These are phyloP conservation scores for Xiphydria camelus DNA, from an alignment of 2,888 invertebrate species.

Conservation along the genomic window DNA sequence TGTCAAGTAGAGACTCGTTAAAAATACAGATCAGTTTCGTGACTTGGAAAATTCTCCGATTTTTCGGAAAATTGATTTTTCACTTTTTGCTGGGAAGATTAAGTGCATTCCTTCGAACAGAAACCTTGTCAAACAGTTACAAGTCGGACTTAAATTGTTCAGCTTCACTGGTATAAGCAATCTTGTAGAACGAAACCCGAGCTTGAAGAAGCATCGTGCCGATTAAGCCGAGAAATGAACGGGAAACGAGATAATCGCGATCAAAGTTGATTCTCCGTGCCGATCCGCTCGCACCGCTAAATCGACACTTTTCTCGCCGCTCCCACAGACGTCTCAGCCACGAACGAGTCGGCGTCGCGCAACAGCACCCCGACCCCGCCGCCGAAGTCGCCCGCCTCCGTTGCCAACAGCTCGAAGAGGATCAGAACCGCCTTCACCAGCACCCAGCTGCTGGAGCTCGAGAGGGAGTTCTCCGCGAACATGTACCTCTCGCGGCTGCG, in stretches of 20 bases:
- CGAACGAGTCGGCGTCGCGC: constrained; percentile 60
- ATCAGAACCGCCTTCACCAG: constrained; percentile 94
- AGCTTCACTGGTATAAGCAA: too few species aligned
- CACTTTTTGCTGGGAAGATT: too few species aligned
- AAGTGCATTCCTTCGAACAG: too few species aligned
- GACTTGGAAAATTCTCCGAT: too few species aligned
- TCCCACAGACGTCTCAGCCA: constrained; percentile 43
- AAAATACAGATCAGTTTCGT: too few species aligned
- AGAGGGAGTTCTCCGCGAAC: constrained; percentile 81
- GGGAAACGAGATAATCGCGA: too few species aligned
- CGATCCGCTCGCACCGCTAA: too few species aligned
- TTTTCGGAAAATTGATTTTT: too few species aligned
- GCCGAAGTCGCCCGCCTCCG: constrained; percentile 57
- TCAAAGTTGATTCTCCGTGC: too few species aligned
- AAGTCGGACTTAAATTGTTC: background rate
- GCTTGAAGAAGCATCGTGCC: background rate
- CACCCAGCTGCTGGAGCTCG: constrained; percentile 78
- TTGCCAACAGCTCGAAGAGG: constrained; percentile 74
- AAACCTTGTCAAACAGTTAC: too few species aligned
- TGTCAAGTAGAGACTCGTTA: too few species aligned
- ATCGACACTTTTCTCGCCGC: background rate
- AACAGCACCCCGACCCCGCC: constrained; percentile 54
- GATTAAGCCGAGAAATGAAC: background rate
- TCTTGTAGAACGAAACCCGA: too few species aligned
- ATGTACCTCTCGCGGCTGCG: constrained; percentile 89